Base-by-base conservation (phyloP, 1,140 invertebrate genomes). In the Dendrolimus punctatus region DNA sequence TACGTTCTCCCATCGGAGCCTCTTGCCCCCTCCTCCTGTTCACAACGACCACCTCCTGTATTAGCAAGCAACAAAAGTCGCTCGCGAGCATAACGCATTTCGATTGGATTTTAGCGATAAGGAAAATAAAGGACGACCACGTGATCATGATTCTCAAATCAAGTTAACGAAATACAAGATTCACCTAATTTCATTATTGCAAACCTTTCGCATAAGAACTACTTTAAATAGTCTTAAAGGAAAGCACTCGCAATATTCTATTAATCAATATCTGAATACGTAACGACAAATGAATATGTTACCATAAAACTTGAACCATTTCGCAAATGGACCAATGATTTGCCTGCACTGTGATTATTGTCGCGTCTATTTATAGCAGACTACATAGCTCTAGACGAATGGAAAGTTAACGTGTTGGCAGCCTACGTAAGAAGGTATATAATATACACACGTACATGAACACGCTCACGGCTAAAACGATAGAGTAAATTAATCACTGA, bases 381-480 rank as follows among this genome's bases (percentile, higher is more conserved):
- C 60, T 55, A 60, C 60, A 55, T 77, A 77, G 69, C 68, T 76
- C 74, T 66, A 77, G 64, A 71, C 78, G 72, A 81, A 80, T 84
- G 78, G 78, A 84, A 84, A 84, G 80, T 81, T 76, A 81, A 72
- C 78, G 76, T 75, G 72, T 71, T 80, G 78, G 78, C 80, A 81
- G 80, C 73, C 64, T 71, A 66, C 66, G 62, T 63, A 72, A 62
- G 49, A 67, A 71, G 47, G 59, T 66, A 64, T 51, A 57, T 60
- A 66, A 40, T 54, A 65, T 71, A 68, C 55, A 60, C 67, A 57
- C 55, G 49, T 53, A 68, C 48, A 48, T 53, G 47, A 56, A 44
- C 55, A 57, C 53, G 42, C 55, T 64, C 55, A 43, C 39, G 8
- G 39, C 23, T 51, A 36, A 43, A 49, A 38, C 9, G n/a, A 49